These are phyloP conservation scores for Lordiphosa andalusiaca DNA, from an alignment of 2,888 invertebrate genomes.

Conservation along the genomic window DNA sequence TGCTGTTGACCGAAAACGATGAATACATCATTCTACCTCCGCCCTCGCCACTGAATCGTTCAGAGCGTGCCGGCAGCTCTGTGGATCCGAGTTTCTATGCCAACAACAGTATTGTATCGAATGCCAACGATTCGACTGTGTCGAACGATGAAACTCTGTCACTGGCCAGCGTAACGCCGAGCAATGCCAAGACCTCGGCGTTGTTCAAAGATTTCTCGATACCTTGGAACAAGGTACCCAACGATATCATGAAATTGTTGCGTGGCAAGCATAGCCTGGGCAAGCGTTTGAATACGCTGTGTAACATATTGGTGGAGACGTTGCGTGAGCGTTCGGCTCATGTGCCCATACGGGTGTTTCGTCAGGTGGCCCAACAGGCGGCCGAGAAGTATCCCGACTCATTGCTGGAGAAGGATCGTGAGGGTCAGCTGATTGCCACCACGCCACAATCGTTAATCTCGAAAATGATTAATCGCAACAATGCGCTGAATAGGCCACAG, in stretches of 20 bases:
- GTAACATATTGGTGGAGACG: conserved; percentile 58
- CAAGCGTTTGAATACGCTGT: conserved; percentile 61
- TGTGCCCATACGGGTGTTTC: conserved; percentile 59
- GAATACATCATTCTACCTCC: conserved; percentile 67
- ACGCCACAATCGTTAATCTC: conserved; percentile 67
- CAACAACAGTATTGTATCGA: conserved; percentile 51
- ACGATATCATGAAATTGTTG: conserved; percentile 62
- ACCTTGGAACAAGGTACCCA: conserved; percentile 65
- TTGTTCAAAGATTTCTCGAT: conserved; percentile 64
- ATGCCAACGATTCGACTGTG: conserved; percentile 63
- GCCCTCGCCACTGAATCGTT: conserved; percentile 64
- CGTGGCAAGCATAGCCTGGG: conserved; percentile 55
- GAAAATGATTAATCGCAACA: conserved; percentile 65
- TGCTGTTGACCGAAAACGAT: conserved; percentile 56
- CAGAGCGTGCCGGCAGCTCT: conserved; percentile 66
- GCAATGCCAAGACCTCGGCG: conserved; percentile 51
- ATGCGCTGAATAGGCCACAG: conserved; percentile 61
- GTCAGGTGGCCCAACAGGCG: conserved; percentile 66
- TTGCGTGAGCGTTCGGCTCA: conserved; percentile 58
- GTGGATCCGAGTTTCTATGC: conserved; percentile 68
- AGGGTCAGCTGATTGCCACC: conserved; percentile 63
- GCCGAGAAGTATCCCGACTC: conserved; percentile 66
- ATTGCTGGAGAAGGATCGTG: conserved; percentile 65
- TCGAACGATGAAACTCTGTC: conserved; percentile 63
- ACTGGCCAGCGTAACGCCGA: conserved; percentile 61